phyloP scores from a whole-genome alignment of 2,797 vertebrate genomes.

The Hoplostethus mediterraneus region DNA sequence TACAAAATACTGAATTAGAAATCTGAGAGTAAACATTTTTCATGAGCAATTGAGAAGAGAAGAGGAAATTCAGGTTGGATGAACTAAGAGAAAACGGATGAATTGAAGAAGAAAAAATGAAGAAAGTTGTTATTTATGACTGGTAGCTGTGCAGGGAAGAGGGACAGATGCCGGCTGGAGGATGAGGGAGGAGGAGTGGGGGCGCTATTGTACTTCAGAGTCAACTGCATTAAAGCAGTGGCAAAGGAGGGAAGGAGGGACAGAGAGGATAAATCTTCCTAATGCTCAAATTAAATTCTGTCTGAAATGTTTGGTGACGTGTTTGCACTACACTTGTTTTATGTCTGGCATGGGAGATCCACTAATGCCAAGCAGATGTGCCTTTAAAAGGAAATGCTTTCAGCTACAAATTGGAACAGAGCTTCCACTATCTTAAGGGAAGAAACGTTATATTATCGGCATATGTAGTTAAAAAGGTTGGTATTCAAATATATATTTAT shows the following conservation, averaged over 20 bases:
- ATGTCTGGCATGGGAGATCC: not conserved
- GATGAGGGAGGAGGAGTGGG: conserved; percentile 43
- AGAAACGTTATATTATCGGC: not conserved
- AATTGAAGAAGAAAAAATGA: conserved; percentile 23
- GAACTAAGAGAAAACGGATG: not conserved
- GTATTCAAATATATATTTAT: too few species aligned
- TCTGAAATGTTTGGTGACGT: conserved; percentile 12
- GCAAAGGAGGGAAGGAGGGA: conserved; percentile 1
- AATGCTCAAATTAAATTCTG: conserved; percentile 31
- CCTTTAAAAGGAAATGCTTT: not conserved
- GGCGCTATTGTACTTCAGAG: conserved; percentile 61
- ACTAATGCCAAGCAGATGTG: conserved; percentile 6
- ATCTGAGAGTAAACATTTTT: not conserved
- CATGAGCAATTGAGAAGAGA: not conserved
- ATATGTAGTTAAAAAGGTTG: too few species aligned
- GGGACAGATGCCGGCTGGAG: conserved; percentile 22
- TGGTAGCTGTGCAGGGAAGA: conserved; percentile 36
- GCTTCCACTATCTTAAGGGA: not conserved
- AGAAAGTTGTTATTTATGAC: conserved; percentile 27
- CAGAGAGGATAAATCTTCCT: conserved; percentile 22
- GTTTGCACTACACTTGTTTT: conserved; percentile 12
- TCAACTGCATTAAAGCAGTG: not conserved
- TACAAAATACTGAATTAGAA: not conserved
- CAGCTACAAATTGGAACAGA: not conserved
- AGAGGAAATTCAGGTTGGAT: not conserved